Conservation (phyloP, 1,140 invertebrate genomes). For the Aphelinus certus region DNA sequence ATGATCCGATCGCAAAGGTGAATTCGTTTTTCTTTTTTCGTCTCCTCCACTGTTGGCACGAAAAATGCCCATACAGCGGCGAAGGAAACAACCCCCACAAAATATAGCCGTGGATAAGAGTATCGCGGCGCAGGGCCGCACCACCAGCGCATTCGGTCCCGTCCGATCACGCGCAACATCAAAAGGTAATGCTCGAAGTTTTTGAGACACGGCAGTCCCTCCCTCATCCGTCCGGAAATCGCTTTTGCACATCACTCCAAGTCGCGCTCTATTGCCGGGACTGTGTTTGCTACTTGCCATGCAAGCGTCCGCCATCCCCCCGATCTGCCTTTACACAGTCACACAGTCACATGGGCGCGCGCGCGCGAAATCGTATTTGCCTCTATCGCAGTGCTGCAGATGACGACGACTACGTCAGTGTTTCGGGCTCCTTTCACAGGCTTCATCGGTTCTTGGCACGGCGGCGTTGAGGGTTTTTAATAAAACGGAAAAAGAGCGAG, state of each 20-base stretch:
- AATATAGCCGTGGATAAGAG: too few relatives aligned
- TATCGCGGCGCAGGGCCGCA: too few relatives aligned
- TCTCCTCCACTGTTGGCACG: too few relatives aligned
- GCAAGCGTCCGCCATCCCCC: constrained; percentile 9
- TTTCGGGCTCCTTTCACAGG: constrained; percentile 1
- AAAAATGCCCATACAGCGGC: too few relatives aligned
- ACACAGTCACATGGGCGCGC: background rate
- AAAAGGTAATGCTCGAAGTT: too few relatives aligned
- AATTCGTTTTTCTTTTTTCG: too few relatives aligned
- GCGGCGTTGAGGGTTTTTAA: background rate
- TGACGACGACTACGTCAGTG: background rate
- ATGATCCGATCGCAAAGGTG: too few relatives aligned
- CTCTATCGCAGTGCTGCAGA: background rate
- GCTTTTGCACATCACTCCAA: constrained; percentile 17
- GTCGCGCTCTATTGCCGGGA: constrained; percentile 29
- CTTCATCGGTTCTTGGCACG: constrained; percentile 15
- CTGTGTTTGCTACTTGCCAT: constrained; percentile 27
- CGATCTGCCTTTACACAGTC: constrained; percentile 24
- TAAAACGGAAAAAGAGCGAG: background rate
- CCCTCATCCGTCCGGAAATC: constrained; percentile 10
- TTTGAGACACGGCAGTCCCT: too few relatives aligned
- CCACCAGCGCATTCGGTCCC: too few relatives aligned
- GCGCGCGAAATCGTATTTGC: constrained; percentile 28
- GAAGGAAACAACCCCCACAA: too few relatives aligned
- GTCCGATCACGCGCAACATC: too few relatives aligned